These are phyloP conservation scores for Lagopus leucura DNA, from an alignment of 2,113 vertebrate species.

Conservation along the genomic window DNA sequence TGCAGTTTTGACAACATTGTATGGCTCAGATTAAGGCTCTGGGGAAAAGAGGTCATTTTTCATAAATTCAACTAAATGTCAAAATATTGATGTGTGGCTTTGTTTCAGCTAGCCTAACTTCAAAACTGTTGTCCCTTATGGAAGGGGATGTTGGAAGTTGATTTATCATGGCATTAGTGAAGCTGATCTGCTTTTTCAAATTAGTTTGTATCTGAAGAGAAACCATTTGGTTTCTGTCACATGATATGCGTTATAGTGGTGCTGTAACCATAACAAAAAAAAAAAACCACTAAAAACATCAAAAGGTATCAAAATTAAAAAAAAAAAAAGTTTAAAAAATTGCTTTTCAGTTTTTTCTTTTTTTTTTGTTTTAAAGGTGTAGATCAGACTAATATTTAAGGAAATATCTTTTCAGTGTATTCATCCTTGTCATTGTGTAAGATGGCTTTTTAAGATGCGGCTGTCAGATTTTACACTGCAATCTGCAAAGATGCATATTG, in stretches of 20 bases:
- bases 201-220: not conserved
- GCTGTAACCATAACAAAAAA: not conserved
- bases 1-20: not conserved
- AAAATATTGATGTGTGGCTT: not conserved
- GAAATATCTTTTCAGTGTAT: not conserved
- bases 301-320: not conserved
- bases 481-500: not conserved
- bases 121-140: not conserved
- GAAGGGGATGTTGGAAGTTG: not conserved
- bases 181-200: not conserved
- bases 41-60: accelerated
- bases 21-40: not conserved
- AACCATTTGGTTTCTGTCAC: not conserved
- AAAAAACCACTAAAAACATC: not conserved
- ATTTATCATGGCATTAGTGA: not conserved
- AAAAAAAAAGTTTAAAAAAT: not conserved
- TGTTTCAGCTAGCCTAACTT: not conserved
- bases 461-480: not conserved
- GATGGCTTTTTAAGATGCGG: not conserved
- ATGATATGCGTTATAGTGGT: not conserved
- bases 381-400: not conserved
- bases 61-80: not conserved
- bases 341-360: not conserved
- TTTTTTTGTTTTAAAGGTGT: not conserved
- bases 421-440: not conserved